These are phyloP conservation scores for Seriola aureovittata DNA, from an alignment of 2,113 vertebrate species.

Conservation along the genomic window DNA sequence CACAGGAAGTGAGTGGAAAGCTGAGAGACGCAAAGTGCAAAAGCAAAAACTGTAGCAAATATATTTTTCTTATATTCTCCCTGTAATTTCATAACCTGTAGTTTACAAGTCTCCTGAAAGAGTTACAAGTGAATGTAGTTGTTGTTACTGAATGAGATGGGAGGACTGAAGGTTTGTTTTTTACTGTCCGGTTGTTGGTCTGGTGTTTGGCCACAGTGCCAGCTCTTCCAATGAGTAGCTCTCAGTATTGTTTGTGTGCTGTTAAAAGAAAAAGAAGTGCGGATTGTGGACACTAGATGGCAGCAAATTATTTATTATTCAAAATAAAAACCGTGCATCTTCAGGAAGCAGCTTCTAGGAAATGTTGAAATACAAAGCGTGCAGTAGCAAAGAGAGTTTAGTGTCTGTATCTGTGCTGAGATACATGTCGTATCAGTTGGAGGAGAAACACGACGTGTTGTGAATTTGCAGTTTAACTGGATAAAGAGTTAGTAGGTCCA, in stretches of 20 bases:
- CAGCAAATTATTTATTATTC: constrained; percentile 57
- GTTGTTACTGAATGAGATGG: not conserved
- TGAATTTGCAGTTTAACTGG: not conserved
- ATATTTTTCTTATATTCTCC: not conserved
- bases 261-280: too few species aligned
- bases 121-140: constrained; percentile 1
- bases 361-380: not conserved
- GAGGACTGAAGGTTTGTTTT: constrained; percentile 4
- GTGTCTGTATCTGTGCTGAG: not conserved
- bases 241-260: not conserved
- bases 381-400: not conserved
- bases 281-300: constrained; percentile 76
- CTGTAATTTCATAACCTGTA: not conserved
- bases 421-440: not conserved
- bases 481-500: not conserved
- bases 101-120: not conserved
- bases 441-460: not conserved
- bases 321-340: not conserved
- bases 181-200: not conserved
- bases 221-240: not conserved
- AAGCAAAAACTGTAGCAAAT: not conserved
- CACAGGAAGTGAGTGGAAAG: constrained; percentile 12
- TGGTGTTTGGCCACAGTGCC: not conserved
- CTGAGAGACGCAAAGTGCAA: constrained; percentile 15
- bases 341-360: not conserved